A percentile compares a stretch with the other conserved stretches of the same genome.
Evolutionary conservation across 2,888 invertebrate species (phyloP).

Genomic region (Drosophila gaucha): DNA sequence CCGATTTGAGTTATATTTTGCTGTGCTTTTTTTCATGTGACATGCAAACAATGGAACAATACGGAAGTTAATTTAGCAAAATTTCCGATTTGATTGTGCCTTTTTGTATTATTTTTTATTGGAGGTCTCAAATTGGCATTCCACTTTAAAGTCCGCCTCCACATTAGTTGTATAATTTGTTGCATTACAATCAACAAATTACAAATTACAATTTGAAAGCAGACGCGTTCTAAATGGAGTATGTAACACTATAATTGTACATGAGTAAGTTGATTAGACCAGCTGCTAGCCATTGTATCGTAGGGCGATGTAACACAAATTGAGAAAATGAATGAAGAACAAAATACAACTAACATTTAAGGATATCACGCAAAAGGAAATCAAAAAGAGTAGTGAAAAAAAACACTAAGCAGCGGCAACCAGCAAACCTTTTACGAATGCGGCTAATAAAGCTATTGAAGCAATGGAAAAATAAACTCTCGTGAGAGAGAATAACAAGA

Average conservation of each 20-base stretch:
- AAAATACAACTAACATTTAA: too few relatives aligned
- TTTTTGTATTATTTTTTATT: neutral
- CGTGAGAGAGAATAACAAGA: neutral
- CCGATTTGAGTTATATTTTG: conserved; percentile 13
- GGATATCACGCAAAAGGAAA: too few relatives aligned
- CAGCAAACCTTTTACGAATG: conserved; percentile 2
- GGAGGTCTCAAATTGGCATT: conserved; percentile 17
- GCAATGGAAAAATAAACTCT: neutral
- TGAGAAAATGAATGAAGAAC: neutral
- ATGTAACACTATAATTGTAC: conserved; percentile 12
- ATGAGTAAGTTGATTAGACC: conserved; percentile 3
- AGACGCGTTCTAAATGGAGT: conserved; percentile 8
- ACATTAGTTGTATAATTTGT: conserved; percentile 26
- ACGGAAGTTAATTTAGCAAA: conserved; percentile 41
- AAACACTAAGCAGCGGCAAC: neutral
- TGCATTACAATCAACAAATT: conserved; percentile 3
- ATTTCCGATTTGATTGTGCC: conserved; percentile 29
- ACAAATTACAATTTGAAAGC: conserved; percentile 3
- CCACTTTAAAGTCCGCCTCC: conserved; percentile 8
- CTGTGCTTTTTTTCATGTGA: conserved; percentile 48
- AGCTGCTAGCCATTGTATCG: conserved; percentile 11
- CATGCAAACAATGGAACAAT: conserved; percentile 52
- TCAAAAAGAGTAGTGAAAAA: too few relatives aligned
- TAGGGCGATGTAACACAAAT: neutral
- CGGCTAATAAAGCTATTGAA: too few relatives aligned